Evolutionary conservation across 2,113 vertebrate species (phyloP), one percentile per base, ranked within the genome.

Genomic region (Ascaphus truei): DNA sequence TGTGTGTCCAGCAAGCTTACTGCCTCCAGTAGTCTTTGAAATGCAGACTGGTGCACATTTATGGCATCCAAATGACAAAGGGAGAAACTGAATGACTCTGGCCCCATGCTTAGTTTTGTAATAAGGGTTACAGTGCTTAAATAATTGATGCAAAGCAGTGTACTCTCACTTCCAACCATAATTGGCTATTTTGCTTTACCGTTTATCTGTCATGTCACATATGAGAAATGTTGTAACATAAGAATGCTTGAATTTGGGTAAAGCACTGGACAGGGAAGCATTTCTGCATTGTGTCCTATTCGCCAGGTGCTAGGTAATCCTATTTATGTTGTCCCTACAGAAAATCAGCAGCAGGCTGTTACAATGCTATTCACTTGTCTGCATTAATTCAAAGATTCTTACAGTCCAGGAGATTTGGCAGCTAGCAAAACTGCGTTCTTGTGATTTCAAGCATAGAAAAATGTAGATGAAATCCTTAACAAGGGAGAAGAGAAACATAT

Each of bases 71-170:
- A 77, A 83, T 76, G 82, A 89, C 86, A 91, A 88, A 90, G 75
- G 75, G 60, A 53, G 77, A 67, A 60, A 80, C 79, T 78, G 80
- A 87, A 86, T 87, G 80, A 81, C 83, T 81, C 77, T 89, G 87
- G 84, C 89, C 90, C 80, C 81, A 76, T 71, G 86, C 84, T 86
- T 86, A 87, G 85, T 81, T 51, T 75, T 77, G 67, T 74, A 80
- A 83, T 66, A 74, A 74, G 84, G 88, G 89, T 88, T 88, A 91
- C 88, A 89, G 83, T 86, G 84, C 88, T 89, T 88, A 88, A 83
- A 87, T 82, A 81, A 85, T 80, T 80, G 80, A 78, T 81, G 76
- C 73, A 71, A 79, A 85, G 75, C 78, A 86, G 78, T 76, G 68
- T 76, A 57, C 67, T 79, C 80, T 81, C 81, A 47, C 88, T 86